Percentiles rank a stretch among this genome's conserved stretches.
These are phyloP conservation scores for Girardia tigrina DNA, from an alignment of 2,888 invertebrate species.

Conservation along the genomic window DNA sequence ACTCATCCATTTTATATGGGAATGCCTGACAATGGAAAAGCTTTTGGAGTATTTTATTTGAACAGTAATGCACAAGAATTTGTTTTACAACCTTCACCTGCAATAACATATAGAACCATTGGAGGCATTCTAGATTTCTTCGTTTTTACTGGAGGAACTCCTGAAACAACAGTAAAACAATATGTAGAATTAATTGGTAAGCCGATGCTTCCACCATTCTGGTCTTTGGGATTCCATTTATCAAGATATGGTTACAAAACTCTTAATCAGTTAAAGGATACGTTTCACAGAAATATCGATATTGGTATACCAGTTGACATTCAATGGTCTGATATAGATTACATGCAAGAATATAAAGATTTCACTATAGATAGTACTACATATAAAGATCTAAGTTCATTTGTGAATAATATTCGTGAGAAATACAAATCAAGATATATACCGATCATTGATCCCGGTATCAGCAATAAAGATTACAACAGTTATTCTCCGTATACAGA, in stretches of 20 bases:
- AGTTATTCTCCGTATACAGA: slow-evolving; percentile 42
- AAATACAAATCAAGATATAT: slow-evolving; percentile 37
- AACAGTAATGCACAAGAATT: slow-evolving; percentile 61
- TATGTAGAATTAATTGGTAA: slow-evolving; percentile 56
- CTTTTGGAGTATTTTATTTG: slow-evolving; percentile 62
- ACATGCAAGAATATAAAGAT: slow-evolving; percentile 42
- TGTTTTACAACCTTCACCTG: slow-evolving; percentile 57
- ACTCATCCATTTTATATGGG: slow-evolving; percentile 57
- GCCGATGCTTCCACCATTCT: slow-evolving; percentile 71
- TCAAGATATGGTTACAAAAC: slow-evolving; percentile 57
- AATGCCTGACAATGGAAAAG: not conserved
- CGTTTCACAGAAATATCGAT: slow-evolving; percentile 43
- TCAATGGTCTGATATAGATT: slow-evolving; percentile 45
- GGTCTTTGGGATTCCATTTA: slow-evolving; percentile 74
- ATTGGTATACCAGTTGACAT: slow-evolving; percentile 46
- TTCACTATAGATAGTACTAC: slow-evolving; percentile 41
- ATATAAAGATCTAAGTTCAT: slow-evolving; percentile 41
- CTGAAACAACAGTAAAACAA: slow-evolving; percentile 53
- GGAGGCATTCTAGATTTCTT: slow-evolving; percentile 70
- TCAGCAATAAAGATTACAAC: slow-evolving; percentile 12
- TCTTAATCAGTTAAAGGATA: slow-evolving; percentile 41
- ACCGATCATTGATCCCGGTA: slow-evolving; percentile 34
- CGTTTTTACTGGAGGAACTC: slow-evolving; percentile 64
- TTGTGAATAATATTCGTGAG: slow-evolving; percentile 40
- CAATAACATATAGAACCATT: slow-evolving; percentile 65